phyloP scores from a whole-genome alignment of 2,113 vertebrate species.

The Merops nubicus region DNA sequence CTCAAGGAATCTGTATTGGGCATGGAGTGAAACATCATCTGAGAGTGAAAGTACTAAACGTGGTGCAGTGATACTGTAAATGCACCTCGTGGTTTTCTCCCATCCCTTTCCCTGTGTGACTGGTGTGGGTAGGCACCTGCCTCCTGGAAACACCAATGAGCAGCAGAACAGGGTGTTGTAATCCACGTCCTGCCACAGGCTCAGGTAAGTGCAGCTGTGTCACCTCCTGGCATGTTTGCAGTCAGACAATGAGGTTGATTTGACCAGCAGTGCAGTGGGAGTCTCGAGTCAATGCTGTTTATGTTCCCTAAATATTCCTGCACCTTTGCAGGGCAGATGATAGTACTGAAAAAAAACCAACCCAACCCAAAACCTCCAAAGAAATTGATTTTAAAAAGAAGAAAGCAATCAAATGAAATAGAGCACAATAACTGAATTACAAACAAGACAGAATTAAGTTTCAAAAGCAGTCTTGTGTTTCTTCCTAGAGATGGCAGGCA shows the following conservation, averaged over 20 bases:
- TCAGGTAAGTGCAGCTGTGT: neutral
- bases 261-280: neutral
- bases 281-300: neutral
- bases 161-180: neutral
- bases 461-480: neutral
- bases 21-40: neutral
- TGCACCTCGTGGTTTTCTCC: neutral
- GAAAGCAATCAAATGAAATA: neutral
- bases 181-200: neutral
- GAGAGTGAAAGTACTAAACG: neutral
- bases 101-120: neutral
- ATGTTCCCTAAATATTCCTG: neutral
- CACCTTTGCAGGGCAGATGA: neutral
- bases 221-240: neutral
- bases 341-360: neutral
- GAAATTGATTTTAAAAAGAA: neutral
- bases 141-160: neutral
- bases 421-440: neutral
- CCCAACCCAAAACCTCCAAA: accelerated
- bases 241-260: neutral
- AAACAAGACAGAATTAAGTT: neutral
- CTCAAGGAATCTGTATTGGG: neutral
- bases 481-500: neutral
- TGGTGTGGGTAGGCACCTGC: neutral
- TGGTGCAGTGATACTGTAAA: neutral